These are phyloP conservation scores for Oxycera nigricornis DNA, from an alignment of 2,888 invertebrate genomes.

Conservation along the genomic window DNA sequence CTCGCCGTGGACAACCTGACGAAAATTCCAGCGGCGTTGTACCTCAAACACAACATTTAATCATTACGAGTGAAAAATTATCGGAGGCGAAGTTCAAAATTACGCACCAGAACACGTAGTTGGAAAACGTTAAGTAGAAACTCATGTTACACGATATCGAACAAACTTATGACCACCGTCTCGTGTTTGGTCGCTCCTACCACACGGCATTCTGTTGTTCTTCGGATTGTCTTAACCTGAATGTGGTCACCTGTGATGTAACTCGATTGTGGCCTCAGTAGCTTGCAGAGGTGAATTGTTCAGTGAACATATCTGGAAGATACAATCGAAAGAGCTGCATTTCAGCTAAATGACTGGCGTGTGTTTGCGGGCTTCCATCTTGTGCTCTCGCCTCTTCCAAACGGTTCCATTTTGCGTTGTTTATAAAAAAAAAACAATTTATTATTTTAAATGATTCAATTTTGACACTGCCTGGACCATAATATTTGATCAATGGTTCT, in stretches of 20 bases:
- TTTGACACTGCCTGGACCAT: too few species aligned
- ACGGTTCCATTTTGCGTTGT: too few species aligned
- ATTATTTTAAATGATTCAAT: too few species aligned
- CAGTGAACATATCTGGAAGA: not conserved
- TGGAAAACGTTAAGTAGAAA: constrained; percentile 43
- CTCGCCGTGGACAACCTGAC: constrained; percentile 19
- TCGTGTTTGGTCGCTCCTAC: constrained; percentile 32
- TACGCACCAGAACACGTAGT: constrained; percentile 42
- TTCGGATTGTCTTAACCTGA: constrained; percentile 18
- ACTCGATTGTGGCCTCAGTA: not conserved
- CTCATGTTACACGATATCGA: constrained; percentile 43
- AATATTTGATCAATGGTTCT: too few species aligned
- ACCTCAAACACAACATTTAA: constrained; percentile 39
- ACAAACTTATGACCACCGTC: constrained; percentile 43
- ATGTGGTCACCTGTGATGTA: constrained; percentile 36
- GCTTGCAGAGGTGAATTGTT: constrained; percentile 3
- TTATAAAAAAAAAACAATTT: too few species aligned
- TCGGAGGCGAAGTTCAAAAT: constrained; percentile 41
- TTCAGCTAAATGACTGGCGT: too few species aligned
- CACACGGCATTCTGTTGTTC: constrained; percentile 4
- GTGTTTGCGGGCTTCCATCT: too few species aligned
- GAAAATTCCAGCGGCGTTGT: constrained; percentile 41
- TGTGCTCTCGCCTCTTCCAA: too few species aligned
- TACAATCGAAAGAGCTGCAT: not conserved
- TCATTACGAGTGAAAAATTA: constrained; percentile 43